Base-by-base conservation (phyloP, 1,140 invertebrate genomes). In the Drosophila insularis region DNA sequence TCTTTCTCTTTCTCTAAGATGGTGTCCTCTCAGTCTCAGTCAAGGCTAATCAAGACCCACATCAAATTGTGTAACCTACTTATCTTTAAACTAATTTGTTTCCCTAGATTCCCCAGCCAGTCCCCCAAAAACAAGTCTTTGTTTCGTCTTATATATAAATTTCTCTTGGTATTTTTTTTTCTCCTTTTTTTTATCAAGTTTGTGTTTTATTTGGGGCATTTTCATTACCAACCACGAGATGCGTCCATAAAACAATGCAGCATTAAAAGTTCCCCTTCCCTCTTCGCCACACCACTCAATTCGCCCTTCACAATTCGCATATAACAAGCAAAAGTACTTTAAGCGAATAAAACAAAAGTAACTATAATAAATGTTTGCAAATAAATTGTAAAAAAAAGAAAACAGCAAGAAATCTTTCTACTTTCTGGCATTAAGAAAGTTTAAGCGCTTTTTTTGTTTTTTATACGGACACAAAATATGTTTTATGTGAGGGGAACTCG, bases 291-390 rank as follows among this genome's bases (percentile, higher is more conserved):
- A 27, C 54, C 31, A 37, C 58, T 46, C 54, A 37, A 21, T 11
- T 23, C 6, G 21, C 17, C 27, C 17, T 10, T 13, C 50, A 4
- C 13, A 32, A 46, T 46, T 50, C 43, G 43, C 10, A 37, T 21
- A 21, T 39, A 77, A 64, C 70, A 67, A 71, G 81, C 77, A 79
- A 73, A 77, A 87, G 82, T 82, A 86, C 82, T 86, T 68, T 66
- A 75, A 58, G 79, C 68, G 69, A 82, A 86, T 86, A 87, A 82
- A 86, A 86, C 84, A 86, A 86, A 76, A 86, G 82, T 86, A 86
- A 86, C 82, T 87, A 86, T 86, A 87, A 86, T 86, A 86, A 86
- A 86, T 86, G 82, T 87, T 86, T 79, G 82, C 82, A 86, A 86
- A 86, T 86, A 86, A 86, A 86, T 86, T 81, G 85, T 76, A 71